Evolutionary conservation across 23 tunicate genomes (phyloP).

Genomic region (Ascidia mentula): DNA sequence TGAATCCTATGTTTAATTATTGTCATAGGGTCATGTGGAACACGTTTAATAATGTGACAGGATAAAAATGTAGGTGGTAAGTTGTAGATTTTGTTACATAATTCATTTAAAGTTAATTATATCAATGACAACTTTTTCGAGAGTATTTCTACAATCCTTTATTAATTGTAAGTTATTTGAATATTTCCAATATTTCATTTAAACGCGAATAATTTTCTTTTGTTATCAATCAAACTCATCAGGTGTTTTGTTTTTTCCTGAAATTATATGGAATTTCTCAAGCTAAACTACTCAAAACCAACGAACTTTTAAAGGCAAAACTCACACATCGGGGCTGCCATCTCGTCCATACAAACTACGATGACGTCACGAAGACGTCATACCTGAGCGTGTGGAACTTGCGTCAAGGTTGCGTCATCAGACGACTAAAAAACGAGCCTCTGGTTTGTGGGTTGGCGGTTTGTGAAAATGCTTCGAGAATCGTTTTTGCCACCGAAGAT

Average conservation of each 20-base stretch:
- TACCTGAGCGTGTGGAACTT: constrained; percentile 86
- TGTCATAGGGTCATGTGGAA: not conserved
- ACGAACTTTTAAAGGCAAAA: constrained; percentile 56
- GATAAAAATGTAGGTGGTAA: no score
- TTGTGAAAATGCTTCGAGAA: constrained; percentile 40
- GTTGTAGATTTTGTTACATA: no score
- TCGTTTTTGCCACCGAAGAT: constrained; percentile 81
- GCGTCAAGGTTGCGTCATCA: constrained; percentile 35
- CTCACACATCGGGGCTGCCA: constrained; percentile 63
- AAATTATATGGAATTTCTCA: no score
- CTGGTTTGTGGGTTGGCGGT: constrained; percentile 64
- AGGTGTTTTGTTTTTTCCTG: no score
- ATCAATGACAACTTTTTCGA: no score
- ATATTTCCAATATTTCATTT: no score
- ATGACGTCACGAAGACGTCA: constrained; percentile 47
- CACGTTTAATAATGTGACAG: not conserved
- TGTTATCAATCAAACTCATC: no score
- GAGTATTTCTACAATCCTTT: no score
- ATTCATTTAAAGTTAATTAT: no score
- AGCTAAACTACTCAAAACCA: no score
- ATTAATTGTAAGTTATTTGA: no score
- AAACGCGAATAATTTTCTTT: no score
- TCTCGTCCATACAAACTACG: constrained; percentile 71
- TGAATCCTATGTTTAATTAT: not conserved
- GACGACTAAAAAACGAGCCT: constrained; percentile 81